Percentiles rank a stretch among this genome's conserved stretches.
Conservation (phyloP, 2,888 invertebrate species). For the Pelosia muscerda region DNA sequence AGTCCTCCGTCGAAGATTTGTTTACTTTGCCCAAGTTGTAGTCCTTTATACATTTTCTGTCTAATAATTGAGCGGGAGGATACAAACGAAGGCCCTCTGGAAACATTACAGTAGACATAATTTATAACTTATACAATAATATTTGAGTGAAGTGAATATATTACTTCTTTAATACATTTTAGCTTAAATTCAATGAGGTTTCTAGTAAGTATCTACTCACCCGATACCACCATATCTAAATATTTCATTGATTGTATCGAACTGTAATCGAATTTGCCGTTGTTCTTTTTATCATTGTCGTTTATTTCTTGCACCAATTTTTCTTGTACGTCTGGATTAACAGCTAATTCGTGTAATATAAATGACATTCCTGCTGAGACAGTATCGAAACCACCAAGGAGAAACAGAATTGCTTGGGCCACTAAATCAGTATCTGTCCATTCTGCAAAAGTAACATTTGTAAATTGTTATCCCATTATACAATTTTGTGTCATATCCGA, state of each 20-base stretch:
- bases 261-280: conserved; percentile 78
- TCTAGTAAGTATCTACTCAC: conserved; percentile 46
- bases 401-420: conserved; percentile 66
- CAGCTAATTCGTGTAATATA: conserved; percentile 63
- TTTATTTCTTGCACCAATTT: conserved; percentile 63
- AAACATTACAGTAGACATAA: no score
- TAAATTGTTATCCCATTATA: not conserved
- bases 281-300: conserved; percentile 55
- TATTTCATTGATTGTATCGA: conserved; percentile 61
- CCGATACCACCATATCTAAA: conserved; percentile 83
- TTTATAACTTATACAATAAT: no score
- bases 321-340: conserved; percentile 65
- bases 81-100: conserved; percentile 25
- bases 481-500: not conserved
- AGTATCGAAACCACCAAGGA: conserved; percentile 68
- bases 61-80: conserved; percentile 66
- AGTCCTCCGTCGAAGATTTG: conserved; percentile 56
- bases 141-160: no score
- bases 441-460: conserved; percentile 30
- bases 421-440: conserved; percentile 61
- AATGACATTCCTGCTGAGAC: conserved; percentile 63
- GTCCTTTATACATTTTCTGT: conserved; percentile 81
- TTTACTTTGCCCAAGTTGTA: conserved; percentile 76
- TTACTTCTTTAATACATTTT: no score
- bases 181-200: no score